Conservation (phyloP, 2,888 invertebrate genomes). For the Oscheius myriophilus region DNA sequence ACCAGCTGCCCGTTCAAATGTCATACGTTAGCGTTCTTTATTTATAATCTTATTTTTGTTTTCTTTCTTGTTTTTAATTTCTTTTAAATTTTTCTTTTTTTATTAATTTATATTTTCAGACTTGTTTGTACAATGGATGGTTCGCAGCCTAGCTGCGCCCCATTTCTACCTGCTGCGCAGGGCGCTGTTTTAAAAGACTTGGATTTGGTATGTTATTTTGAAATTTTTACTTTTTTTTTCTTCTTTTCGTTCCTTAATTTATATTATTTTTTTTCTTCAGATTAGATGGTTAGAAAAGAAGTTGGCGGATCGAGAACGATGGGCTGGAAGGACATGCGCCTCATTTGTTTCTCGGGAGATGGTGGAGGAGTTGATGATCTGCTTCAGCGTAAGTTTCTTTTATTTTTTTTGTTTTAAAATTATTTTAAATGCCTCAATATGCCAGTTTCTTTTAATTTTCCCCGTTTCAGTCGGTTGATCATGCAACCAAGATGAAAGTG, state of each 20-base stretch:
- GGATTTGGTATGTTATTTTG: slow-evolving; percentile 10
- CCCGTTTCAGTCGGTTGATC: slow-evolving; percentile 38
- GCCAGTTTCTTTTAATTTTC: not conserved
- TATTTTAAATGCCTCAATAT: not conserved
- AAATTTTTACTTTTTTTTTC: not conserved
- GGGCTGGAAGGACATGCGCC: slow-evolving; percentile 47
- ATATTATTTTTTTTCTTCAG: slow-evolving; percentile 16
- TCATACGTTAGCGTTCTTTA: too few relatives aligned
- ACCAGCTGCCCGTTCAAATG: slow-evolving; percentile 4
- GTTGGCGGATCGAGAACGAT: slow-evolving; percentile 48
- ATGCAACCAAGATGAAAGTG: slow-evolving; percentile 52
- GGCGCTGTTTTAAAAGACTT: slow-evolving; percentile 18
- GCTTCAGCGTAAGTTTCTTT: slow-evolving; percentile 43
- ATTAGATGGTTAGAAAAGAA: slow-evolving; percentile 55
- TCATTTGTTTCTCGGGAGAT: slow-evolving; percentile 51
- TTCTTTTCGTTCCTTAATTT: not conserved
- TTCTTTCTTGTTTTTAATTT: not conserved
- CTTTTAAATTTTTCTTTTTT: not conserved
- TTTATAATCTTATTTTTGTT: not conserved
- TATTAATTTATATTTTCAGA: slow-evolving; percentile 7
- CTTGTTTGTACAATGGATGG: slow-evolving; percentile 5
- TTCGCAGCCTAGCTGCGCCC: slow-evolving; percentile 24
- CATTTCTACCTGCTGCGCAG: slow-evolving; percentile 21
- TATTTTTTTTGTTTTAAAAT: not conserved
- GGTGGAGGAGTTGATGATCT: slow-evolving; percentile 55